A percentile compares a stretch with the other conserved stretches of the same genome.
Evolutionary conservation across 1,140 invertebrate species (phyloP).

Genomic region (Wiebesia pumilae): DNA sequence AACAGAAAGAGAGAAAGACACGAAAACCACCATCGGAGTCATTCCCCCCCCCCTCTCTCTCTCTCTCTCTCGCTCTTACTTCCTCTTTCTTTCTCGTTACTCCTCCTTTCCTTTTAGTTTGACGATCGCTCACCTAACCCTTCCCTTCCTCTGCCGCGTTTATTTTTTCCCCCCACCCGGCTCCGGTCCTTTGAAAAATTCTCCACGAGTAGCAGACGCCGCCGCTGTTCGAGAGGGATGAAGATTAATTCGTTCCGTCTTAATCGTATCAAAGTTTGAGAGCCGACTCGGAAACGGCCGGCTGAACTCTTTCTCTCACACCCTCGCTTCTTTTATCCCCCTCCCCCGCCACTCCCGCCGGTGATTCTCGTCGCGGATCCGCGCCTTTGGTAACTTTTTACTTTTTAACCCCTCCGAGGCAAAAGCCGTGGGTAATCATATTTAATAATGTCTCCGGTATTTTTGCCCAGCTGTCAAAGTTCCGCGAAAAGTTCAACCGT

Average conservation of each 20-base stretch:
- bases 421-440: constrained; percentile 69
- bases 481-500: constrained; percentile 61
- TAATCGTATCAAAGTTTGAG: constrained; percentile 76
- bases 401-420: constrained; percentile 55
- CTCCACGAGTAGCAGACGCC: constrained; percentile 60
- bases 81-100: not conserved
- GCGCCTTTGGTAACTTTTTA: constrained; percentile 66
- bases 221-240: constrained; percentile 65
- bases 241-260: constrained; percentile 76
- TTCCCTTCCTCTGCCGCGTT: constrained; percentile 58
- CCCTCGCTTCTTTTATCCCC: constrained; percentile 52
- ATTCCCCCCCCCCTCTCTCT: not conserved
- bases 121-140: constrained; percentile 63
- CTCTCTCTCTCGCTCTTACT: constrained; percentile 42
- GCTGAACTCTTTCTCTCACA: constrained; percentile 58
- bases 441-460: constrained; percentile 74
- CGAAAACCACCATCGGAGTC: not conserved
- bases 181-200: constrained; percentile 54
- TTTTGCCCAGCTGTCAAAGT: constrained; percentile 70
- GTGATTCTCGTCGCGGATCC: constrained; percentile 38
- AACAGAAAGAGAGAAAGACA: not conserved
- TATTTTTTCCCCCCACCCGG: constrained; percentile 57
- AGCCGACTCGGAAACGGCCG: constrained; percentile 66
- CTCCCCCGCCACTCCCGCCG: constrained; percentile 38
- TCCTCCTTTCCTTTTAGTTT: constrained; percentile 54